A percentile compares a stretch with the other conserved stretches of the same genome.
phyloP scores from a whole-genome alignment of 1,140 invertebrate species.

The Asobara japonica region DNA sequence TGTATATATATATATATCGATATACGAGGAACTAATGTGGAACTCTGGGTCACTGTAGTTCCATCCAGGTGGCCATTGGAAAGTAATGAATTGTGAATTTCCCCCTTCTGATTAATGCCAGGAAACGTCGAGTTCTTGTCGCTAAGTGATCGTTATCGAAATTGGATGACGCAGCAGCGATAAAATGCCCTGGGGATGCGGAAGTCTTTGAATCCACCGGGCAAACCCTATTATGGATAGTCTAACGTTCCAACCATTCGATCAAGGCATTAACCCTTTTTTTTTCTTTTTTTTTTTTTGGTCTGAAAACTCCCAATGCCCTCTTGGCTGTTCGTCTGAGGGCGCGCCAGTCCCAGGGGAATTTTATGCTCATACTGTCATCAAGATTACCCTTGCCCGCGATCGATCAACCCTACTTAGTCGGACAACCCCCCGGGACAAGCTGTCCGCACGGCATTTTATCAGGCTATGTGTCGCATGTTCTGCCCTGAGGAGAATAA shows the following conservation, averaged over 20 bases:
- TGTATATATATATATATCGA: too few species aligned
- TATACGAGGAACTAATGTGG: too few species aligned
- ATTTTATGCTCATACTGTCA: background rate
- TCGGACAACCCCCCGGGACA: background rate
- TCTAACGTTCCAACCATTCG: background rate
- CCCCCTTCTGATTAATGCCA: background rate
- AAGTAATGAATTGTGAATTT: background rate
- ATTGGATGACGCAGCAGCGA: background rate
- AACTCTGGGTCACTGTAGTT: too few species aligned
- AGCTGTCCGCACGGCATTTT: background rate
- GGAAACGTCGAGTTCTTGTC: background rate
- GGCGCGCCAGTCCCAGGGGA: background rate
- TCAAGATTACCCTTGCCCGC: background rate
- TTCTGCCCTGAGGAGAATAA: too few species aligned
- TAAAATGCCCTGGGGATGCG: background rate
- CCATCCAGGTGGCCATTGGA: too few species aligned
- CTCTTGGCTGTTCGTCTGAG: background rate
- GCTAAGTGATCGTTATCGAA: slow-evolving; percentile 18
- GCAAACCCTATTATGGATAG: slow-evolving; percentile 8
- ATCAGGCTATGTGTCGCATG: background rate
- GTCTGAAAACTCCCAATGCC: background rate
- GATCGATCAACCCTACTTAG: background rate
- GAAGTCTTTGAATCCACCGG: slow-evolving; percentile 11
- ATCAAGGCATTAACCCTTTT: background rate
- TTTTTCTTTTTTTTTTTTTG: background rate